Percentiles rank a stretch among this genome's conserved stretches.
Evolutionary conservation across 2,113 vertebrate genomes (phyloP).

Genomic region (Genyomyrus donnyi): DNA sequence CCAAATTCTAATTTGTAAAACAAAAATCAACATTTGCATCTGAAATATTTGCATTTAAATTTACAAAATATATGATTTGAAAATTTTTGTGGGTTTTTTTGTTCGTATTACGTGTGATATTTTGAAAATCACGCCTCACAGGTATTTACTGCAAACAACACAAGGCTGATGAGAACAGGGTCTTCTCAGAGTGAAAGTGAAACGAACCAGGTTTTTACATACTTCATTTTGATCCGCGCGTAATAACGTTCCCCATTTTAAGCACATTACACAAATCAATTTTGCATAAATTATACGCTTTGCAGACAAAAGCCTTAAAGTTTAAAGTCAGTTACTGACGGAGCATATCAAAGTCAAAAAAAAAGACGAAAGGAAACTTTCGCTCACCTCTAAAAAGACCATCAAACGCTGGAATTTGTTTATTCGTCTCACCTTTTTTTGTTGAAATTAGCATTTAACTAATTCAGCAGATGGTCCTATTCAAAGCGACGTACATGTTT

Average conservation of each 20-base stretch:
- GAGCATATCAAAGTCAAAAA: slow-evolving; percentile 63
- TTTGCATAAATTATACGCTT: slow-evolving; percentile 74
- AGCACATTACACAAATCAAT: slow-evolving; percentile 75
- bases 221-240: slow-evolving; percentile 58
- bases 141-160: slow-evolving; percentile 50
- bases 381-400: slow-evolving; percentile 36
- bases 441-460: background rate
- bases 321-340: slow-evolving; percentile 66
- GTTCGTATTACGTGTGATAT: slow-evolving; percentile 48
- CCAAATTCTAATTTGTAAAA: background rate
- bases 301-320: slow-evolving; percentile 54
- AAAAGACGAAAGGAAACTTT: slow-evolving; percentile 59
- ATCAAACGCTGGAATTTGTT: background rate
- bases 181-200: slow-evolving; percentile 60
- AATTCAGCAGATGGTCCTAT: background rate
- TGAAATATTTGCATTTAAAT: background rate
- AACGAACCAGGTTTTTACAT: slow-evolving; percentile 69
- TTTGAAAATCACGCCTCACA: slow-evolving; percentile 42
- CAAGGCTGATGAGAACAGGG: slow-evolving; percentile 32
- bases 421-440: background rate
- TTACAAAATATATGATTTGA: background rate
- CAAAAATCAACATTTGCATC: background rate
- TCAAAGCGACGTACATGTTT: background rate
- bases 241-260: slow-evolving; percentile 59
- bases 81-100: slow-evolving; percentile 10